These are phyloP conservation scores for Artemia franciscana DNA, from an alignment of 1,140 invertebrate species.

Conservation along the genomic window DNA sequence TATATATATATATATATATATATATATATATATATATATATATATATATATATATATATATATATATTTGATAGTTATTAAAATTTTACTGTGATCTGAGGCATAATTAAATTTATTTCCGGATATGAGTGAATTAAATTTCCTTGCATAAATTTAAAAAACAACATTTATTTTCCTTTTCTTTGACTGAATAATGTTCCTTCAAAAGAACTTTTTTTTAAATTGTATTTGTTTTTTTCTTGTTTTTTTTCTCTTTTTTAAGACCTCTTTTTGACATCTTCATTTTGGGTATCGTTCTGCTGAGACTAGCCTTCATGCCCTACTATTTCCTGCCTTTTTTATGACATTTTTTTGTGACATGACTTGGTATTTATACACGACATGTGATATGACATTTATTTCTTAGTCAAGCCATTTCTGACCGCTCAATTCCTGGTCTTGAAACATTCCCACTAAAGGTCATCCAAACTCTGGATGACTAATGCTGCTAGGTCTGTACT, in stretches of 20 bases:
- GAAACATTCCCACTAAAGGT: conserved; percentile 15
- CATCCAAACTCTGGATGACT: conserved; percentile 17
- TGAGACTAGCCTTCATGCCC: too few species aligned
- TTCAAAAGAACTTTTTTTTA: conserved; percentile 8
- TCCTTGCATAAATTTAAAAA: too few species aligned
- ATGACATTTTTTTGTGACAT: too few species aligned
- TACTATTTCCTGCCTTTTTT: too few species aligned
- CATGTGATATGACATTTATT: too few species aligned
- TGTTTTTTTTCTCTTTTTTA: conserved; percentile 7
- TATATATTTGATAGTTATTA: neutral
- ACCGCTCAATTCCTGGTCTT: conserved; percentile 13
- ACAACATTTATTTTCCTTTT: too few species aligned
- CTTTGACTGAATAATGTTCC: conserved; percentile 7
- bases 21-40: neutral
- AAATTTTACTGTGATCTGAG: neutral
- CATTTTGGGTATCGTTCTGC: too few species aligned
- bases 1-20: neutral
- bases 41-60: neutral
- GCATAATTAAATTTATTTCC: too few species aligned
- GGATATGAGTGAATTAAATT: too few species aligned
- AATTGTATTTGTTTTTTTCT: conserved; percentile 1
- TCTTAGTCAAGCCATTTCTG: conserved; percentile 11
- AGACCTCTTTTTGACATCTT: conserved; percentile 7
- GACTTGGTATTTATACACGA: too few species aligned
- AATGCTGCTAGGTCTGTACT: too few species aligned